Conservation (phyloP, 1,140 invertebrate species). For the Macrotrachela quadricornifera region DNA sequence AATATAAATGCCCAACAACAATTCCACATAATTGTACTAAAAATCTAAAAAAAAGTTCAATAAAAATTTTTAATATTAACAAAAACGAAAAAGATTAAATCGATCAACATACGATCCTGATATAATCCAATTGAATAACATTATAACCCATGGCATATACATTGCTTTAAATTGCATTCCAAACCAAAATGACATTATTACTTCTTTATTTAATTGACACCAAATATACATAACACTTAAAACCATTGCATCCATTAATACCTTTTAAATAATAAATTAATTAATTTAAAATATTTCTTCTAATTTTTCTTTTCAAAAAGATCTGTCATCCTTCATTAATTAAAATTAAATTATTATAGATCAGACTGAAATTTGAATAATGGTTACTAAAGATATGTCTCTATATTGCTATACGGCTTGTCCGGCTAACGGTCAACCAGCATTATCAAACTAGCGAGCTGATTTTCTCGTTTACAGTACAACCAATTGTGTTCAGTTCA, state of each 20-base stretch:
- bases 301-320: conserved; percentile 1
- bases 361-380: too few relatives aligned
- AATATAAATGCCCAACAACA: conserved; percentile 79
- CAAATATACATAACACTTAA: conserved; percentile 84
- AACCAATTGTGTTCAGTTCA: too few relatives aligned
- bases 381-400: too few relatives aligned
- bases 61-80: background rate
- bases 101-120: conserved; percentile 47
- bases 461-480: too few relatives aligned
- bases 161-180: conserved; percentile 86
- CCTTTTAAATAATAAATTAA: conserved; percentile 31
- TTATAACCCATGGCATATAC: conserved; percentile 83
- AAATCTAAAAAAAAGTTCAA: conserved; percentile 41
- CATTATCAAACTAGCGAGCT: too few relatives aligned
- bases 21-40: conserved; percentile 77
- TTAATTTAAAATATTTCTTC: background rate
- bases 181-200: conserved; percentile 91
- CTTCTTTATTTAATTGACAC: conserved; percentile 91
- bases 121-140: conserved; percentile 75
- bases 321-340: too few relatives aligned
- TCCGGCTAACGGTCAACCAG: too few relatives aligned
- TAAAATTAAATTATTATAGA: too few relatives aligned
- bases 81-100: background rate
- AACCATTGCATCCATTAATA: conserved; percentile 90
- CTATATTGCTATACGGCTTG: too few relatives aligned